Base-by-base conservation (phyloP, 2,113 vertebrate species). In the Aspiorhynchus laticeps region DNA sequence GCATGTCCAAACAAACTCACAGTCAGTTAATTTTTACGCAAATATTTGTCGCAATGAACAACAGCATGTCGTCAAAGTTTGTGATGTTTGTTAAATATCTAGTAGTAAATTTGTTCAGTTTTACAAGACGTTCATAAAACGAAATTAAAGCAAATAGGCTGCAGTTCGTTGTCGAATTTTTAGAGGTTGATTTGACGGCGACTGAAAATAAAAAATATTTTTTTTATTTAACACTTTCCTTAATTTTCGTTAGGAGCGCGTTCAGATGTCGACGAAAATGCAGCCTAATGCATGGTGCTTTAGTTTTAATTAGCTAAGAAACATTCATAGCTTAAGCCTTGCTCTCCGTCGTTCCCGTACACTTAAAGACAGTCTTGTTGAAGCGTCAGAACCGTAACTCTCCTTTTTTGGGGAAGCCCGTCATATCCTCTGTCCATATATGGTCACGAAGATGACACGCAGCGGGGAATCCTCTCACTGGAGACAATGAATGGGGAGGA, bases 401-500 rank as follows among this genome's bases (percentile, higher is more conserved):
- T 94, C 96, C 96, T 96, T 96, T 96, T 95, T 95, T 95, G 96
- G 96, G 96, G 92, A 93, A 95, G 95, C 95, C 96, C 96, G 93
- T 96, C 95, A 98, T 97, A 98, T 98, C 97, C 97, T 98, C 96
- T 97, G 95, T 97, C 97, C 97, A 96, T 97, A 89, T 98, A 96
- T 97, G 97, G 97, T 96, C 97, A 97, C 95, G 95, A 97, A 98
- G 96, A 96, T 98, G 97, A 94, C 95, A 96, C 94, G 95, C 95
- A 93, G 96, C 95, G 97, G 97, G 97, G 97, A 97, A 97, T 97
- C 97, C 97, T 88, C 96, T 98, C 96, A 97, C 91, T 97, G 97
- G 97, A 97, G 96, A 94, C 95, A 95, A 96, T 97, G 96, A 96
- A 96, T 95, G 96, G 95, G 94, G 95, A 96, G 97, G 97, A 97